These are phyloP conservation scores for Sialia sialis DNA, from an alignment of 2,113 vertebrate species.

Conservation along the genomic window DNA sequence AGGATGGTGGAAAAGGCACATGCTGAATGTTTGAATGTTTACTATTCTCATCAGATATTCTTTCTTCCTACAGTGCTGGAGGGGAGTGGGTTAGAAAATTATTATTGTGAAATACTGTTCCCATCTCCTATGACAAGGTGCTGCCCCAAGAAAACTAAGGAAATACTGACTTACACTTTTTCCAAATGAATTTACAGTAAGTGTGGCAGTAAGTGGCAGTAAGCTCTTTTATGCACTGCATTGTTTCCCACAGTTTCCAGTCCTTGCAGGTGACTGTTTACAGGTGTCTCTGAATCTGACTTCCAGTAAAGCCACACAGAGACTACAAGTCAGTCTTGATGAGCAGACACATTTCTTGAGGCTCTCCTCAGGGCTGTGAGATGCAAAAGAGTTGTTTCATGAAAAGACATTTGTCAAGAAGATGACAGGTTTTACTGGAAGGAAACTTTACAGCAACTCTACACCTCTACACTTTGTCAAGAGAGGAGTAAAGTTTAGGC, in stretches of 20 bases:
- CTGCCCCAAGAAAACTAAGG: not conserved
- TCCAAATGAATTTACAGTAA: not conserved
- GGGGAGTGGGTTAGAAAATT: not conserved
- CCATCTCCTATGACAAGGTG: not conserved
- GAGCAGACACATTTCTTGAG: not conserved
- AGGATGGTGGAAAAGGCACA: not conserved
- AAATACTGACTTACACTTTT: not conserved
- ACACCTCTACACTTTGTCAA: not conserved
- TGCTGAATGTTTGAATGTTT: not conserved
- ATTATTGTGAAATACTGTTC: not conserved
- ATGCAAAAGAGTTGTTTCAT: not conserved
- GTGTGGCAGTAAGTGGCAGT: not conserved
- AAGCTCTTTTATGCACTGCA: not conserved
- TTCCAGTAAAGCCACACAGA: not conserved
- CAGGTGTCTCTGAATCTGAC: not conserved
- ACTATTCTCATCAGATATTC: not conserved
- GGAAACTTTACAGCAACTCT: not conserved
- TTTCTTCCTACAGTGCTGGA: not conserved
- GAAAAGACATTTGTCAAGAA: not conserved
- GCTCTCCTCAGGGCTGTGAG: not conserved
- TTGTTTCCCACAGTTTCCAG: not conserved
- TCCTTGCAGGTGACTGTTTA: not conserved
- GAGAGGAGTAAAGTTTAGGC: not conserved
- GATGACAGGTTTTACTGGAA: not conserved
- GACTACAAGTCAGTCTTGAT: not conserved